These are phyloP conservation scores for Drosophila arizonae DNA, from an alignment of 1,140 invertebrate genomes.

Conservation along the genomic window DNA sequence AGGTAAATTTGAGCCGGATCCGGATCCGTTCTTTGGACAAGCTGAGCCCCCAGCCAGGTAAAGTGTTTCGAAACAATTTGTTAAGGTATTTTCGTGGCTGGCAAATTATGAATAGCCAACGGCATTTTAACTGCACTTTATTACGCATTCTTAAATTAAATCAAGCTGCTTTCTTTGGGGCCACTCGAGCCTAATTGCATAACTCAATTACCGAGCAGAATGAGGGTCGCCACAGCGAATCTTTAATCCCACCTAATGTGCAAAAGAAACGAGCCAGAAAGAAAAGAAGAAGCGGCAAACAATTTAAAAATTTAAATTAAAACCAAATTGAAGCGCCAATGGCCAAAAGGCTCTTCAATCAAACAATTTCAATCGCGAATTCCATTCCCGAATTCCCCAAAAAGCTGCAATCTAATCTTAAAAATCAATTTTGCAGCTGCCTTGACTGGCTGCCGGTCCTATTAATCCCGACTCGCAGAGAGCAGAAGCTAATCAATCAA, in stretches of 20 bases:
- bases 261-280: no score
- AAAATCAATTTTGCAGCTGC: constrained; percentile 40
- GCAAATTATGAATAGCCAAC: constrained; percentile 49
- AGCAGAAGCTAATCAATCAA: constrained; percentile 54
- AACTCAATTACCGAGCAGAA: constrained; percentile 32
- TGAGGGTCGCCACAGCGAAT: neutral
- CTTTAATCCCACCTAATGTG: constrained; percentile 19
- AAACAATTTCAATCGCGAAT: constrained; percentile 14
- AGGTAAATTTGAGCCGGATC: constrained; percentile 49
- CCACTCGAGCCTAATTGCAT: constrained; percentile 38
- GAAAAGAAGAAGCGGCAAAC: neutral
- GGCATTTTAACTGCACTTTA: constrained; percentile 13
- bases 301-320: constrained; percentile 17
- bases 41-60: constrained; percentile 2
- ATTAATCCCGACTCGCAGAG: constrained; percentile 21
- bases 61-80: constrained; percentile 39
- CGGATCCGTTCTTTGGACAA: neutral
- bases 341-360: constrained; percentile 26
- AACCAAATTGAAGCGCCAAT: neutral
- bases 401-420: constrained; percentile 26
- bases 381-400: constrained; percentile 1
- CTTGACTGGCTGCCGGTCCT: neutral
- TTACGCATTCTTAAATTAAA: constrained; percentile 44
- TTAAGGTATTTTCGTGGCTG: constrained; percentile 26
- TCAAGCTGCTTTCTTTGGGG: constrained; percentile 34